phyloP scores from a whole-genome alignment of 2,113 vertebrate genomes.

The Eolophus roseicapilla region DNA sequence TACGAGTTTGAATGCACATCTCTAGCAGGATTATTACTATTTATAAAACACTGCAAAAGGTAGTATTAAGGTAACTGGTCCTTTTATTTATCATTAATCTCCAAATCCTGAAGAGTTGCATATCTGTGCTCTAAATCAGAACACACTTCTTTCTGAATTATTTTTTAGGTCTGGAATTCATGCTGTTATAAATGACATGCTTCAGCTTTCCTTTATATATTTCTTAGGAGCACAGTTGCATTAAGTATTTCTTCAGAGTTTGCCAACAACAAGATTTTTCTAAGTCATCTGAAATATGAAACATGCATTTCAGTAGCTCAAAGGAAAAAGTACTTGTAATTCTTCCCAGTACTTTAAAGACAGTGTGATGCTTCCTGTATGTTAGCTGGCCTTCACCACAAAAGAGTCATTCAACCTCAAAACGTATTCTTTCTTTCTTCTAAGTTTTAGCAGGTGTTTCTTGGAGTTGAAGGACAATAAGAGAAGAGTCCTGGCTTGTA shows the following conservation, averaged over 20 bases:
- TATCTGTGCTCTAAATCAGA: background rate
- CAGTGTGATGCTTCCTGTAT: background rate
- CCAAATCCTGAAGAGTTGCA: background rate
- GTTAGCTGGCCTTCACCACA: background rate
- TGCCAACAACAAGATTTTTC: background rate
- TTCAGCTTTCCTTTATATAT: background rate
- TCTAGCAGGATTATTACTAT: constrained; percentile 7
- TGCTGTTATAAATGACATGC: background rate
- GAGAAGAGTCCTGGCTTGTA: background rate
- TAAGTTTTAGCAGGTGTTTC: background rate
- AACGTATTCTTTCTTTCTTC: background rate
- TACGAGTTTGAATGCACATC: background rate
- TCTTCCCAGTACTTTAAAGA: background rate
- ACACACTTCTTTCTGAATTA: background rate
- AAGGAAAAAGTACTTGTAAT: background rate
- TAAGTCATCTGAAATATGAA: background rate
- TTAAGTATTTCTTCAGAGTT: background rate
- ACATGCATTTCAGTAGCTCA: background rate
- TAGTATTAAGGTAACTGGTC: constrained; percentile 9
- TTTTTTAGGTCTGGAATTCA: background rate
- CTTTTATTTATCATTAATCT: constrained; percentile 28
- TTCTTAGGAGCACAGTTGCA: background rate
- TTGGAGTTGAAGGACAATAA: background rate
- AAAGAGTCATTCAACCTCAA: background rate
- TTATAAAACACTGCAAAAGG: constrained; percentile 22